Percentiles rank a stretch among this genome's conserved stretches.
These are phyloP conservation scores for Oscheius onirici DNA, from an alignment of 2,888 invertebrate genomes.

Conservation along the genomic window DNA sequence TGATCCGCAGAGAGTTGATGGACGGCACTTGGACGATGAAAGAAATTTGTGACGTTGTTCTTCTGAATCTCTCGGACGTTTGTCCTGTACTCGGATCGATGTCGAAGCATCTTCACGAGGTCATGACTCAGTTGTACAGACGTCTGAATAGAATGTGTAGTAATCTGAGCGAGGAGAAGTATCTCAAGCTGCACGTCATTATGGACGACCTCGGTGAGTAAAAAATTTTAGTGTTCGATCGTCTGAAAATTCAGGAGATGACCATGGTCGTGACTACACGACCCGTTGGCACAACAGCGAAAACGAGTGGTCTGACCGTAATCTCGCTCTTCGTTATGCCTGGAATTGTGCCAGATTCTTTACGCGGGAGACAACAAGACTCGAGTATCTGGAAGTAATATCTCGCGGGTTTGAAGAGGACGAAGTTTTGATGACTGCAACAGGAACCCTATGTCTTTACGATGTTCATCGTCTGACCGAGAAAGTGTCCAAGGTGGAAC, in stretches of 20 bases:
- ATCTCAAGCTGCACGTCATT: conserved; percentile 21
- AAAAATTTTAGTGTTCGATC: neutral
- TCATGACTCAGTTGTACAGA: conserved; percentile 26
- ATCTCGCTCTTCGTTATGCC: conserved; percentile 19
- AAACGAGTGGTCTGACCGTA: conserved; percentile 7
- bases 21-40: neutral
- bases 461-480: conserved; percentile 3
- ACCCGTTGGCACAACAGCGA: conserved; percentile 16
- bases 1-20: conserved; percentile 1
- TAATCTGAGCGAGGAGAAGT: conserved; percentile 20
- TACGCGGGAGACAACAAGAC: conserved; percentile 14
- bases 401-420: conserved; percentile 1
- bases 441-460: neutral
- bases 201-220: conserved; percentile 33
- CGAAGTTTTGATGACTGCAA: conserved; percentile 19
- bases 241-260: conserved; percentile 3
- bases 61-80: conserved; percentile 15
- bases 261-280: conserved; percentile 22
- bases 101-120: conserved; percentile 15
- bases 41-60: conserved; percentile 14
- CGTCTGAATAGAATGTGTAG: conserved; percentile 18
- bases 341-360: conserved; percentile 24
- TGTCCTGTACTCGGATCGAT: conserved; percentile 23
- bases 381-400: conserved; percentile 8
- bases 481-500: conserved; percentile 24